These are phyloP conservation scores for Dasyprocta punctata DNA, from an alignment of 2,113 vertebrate genomes.

Conservation along the genomic window DNA sequence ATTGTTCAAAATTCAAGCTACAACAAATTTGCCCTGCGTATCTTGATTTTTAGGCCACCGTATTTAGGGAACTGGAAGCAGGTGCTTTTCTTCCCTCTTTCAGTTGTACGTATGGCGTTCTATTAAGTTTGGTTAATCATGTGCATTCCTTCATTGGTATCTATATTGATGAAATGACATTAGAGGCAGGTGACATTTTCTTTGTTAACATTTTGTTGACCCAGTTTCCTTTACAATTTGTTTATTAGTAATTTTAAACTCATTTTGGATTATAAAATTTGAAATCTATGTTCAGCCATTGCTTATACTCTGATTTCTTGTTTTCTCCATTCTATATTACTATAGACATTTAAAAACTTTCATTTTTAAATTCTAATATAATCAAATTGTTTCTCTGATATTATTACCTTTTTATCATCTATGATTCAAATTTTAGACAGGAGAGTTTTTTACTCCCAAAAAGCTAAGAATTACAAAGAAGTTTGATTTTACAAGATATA, in stretches of 20 bases:
- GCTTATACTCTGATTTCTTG: background rate
- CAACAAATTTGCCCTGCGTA: background rate
- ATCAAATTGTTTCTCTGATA: slow-evolving; percentile 54
- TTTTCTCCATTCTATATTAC: slow-evolving; percentile 7
- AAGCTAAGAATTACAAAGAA: slow-evolving; percentile 60
- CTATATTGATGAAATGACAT: background rate
- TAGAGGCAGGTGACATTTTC: accelerated
- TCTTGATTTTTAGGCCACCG: background rate
- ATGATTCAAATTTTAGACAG: slow-evolving; percentile 57
- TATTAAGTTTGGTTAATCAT: background rate
- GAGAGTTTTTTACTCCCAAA: slow-evolving; percentile 52
- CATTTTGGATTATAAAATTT: background rate
- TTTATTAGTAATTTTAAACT: slow-evolving; percentile 21
- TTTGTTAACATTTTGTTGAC: background rate
- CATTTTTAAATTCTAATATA: slow-evolving; percentile 28
- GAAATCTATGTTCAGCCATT: background rate
- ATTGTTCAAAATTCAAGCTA: background rate
- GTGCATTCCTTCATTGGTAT: accelerated
- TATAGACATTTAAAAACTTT: slow-evolving; percentile 49
- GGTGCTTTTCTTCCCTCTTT: slow-evolving; percentile 45
- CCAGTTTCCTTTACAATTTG: background rate
- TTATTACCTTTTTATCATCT: slow-evolving; percentile 68
- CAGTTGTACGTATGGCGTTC: background rate
- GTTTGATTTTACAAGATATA: background rate
- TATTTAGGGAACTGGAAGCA: background rate